These are phyloP conservation scores for Melitaea cinxia DNA, from an alignment of 1,140 invertebrate species.

Conservation along the genomic window DNA sequence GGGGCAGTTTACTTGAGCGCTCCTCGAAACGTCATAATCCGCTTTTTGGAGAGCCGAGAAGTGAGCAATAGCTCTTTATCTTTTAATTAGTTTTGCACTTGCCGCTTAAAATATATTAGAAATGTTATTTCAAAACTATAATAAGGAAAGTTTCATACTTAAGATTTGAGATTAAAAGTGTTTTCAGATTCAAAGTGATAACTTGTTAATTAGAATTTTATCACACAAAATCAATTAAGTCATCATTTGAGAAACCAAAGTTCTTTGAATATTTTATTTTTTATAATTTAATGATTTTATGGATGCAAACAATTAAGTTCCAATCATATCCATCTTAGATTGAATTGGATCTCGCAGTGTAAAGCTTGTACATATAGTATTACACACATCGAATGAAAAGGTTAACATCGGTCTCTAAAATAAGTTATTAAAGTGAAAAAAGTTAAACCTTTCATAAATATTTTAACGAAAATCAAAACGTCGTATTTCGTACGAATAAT, in stretches of 20 bases:
- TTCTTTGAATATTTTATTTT: no score
- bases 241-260: not conserved
- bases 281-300: no score
- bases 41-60: constrained; percentile 26
- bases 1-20: constrained; percentile 26
- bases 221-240: not conserved
- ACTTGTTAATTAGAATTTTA: not conserved
- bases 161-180: not conserved
- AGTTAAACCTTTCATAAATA: no score
- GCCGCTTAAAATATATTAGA: constrained; percentile 14
- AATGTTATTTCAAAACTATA: constrained; percentile 22
- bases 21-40: constrained; percentile 29
- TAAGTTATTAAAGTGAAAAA: no score
- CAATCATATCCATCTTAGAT: no score
- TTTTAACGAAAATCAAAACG: no score
- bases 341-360: no score
- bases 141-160: constrained; percentile 6
- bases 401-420: no score
- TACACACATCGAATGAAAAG: no score
- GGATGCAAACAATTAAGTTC: no score
- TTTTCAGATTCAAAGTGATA: not conserved
- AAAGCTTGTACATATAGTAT: no score
- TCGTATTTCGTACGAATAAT: no score
- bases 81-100: constrained; percentile 32
- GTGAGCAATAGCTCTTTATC: constrained; percentile 31